Conservation (phyloP, 2,888 invertebrate genomes). For the Epirrita christyi region DNA sequence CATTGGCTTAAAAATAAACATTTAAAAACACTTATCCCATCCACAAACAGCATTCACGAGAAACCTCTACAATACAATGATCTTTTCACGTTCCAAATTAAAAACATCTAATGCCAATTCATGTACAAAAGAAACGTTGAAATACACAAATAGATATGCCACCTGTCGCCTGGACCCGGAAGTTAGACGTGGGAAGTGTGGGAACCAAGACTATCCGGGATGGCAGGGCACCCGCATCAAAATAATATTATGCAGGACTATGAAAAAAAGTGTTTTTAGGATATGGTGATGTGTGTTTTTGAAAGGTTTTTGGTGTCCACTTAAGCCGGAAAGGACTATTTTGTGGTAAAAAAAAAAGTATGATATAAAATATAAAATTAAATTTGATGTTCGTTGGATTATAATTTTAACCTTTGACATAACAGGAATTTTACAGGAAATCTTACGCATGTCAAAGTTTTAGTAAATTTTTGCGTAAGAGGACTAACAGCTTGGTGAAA, state of each 20-base stretch:
- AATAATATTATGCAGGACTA: conserved; percentile 14
- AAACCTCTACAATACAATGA: conserved; percentile 1
- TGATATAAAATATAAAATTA: not conserved
- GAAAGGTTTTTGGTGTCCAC: conserved; percentile 5
- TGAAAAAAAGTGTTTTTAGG: not conserved
- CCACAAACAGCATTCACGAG: conserved; percentile 1
- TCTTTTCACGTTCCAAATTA: conserved; percentile 22
- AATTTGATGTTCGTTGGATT: not conserved
- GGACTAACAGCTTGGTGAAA: too few species aligned
- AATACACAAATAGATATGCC: conserved; percentile 8
- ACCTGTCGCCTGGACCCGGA: conserved; percentile 46
- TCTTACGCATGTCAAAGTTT: too few species aligned
- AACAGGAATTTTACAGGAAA: too few species aligned
- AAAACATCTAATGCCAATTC: conserved; percentile 23
- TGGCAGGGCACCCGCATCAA: conserved; percentile 22
- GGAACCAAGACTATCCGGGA: conserved; percentile 21
- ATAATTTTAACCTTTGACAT: not conserved
- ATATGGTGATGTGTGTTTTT: conserved; percentile 2
- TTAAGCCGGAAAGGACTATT: not conserved
- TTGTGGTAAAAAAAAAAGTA: not conserved
- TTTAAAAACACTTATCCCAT: conserved; percentile 4
- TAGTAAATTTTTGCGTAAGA: too few species aligned
- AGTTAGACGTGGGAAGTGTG: conserved; percentile 26
- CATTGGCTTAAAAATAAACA: not conserved
- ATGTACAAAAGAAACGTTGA: conserved; percentile 7